Conservation (phyloP, 2,113 vertebrate genomes). For the Microcebus ravelobensis region DNA sequence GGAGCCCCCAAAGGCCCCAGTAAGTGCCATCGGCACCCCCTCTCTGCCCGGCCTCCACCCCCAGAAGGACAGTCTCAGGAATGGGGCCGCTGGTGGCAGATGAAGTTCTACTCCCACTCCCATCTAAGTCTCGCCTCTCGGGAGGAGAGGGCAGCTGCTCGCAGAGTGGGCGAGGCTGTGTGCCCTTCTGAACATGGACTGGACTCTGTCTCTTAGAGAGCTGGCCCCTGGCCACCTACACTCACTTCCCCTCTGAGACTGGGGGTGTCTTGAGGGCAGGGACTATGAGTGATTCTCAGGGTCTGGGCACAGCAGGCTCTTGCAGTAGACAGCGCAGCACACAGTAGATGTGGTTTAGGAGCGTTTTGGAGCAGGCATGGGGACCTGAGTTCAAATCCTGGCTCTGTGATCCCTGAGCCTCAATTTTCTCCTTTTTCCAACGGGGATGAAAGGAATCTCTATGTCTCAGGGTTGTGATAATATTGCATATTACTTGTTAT, state of each 20-base stretch:
- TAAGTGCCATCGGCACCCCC: background rate
- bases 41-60: background rate
- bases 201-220: background rate
- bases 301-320: background rate
- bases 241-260: background rate
- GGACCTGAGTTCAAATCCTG: background rate
- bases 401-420: background rate
- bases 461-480: background rate
- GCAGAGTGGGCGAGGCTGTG: rapidly evolving
- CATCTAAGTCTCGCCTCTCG: background rate
- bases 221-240: background rate
- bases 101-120: too few species aligned
- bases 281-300: background rate
- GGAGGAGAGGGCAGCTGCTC: background rate
- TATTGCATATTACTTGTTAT: background rate
- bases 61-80: background rate
- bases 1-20: background rate
- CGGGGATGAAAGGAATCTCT: background rate
- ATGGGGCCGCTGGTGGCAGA: too few species aligned
- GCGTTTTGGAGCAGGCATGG: background rate
- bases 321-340: rapidly evolving
- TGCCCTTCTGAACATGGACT: background rate
- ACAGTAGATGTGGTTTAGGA: background rate
- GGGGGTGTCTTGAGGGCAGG: background rate
- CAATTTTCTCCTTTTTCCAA: background rate